Evolutionary conservation across 1,140 invertebrate genomes (phyloP).

Genomic region (Helicorthomorpha holstii): DNA sequence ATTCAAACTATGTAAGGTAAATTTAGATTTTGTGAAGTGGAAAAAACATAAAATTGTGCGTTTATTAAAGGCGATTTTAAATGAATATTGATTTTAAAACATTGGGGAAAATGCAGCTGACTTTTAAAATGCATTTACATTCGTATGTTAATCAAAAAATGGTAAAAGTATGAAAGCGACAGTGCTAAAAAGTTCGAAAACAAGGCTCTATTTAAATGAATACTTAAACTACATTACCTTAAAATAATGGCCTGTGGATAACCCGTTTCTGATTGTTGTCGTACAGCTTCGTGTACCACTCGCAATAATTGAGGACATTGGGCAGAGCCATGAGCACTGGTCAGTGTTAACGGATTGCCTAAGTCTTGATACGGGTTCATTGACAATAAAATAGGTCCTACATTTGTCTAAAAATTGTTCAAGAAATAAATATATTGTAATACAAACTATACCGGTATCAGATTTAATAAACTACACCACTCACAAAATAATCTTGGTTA

Average conservation of each 20-base stretch:
- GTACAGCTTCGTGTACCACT: slow-evolving; percentile 76
- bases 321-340: slow-evolving; percentile 53
- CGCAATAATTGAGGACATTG: slow-evolving; percentile 57
- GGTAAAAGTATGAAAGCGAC: too few relatives aligned
- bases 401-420: slow-evolving; percentile 74
- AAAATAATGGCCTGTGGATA: slow-evolving; percentile 91
- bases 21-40: too few relatives aligned
- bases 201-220: too few relatives aligned
- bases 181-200: too few relatives aligned
- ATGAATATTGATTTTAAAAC: too few relatives aligned
- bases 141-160: too few relatives aligned
- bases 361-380: slow-evolving; percentile 76
- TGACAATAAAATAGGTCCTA: slow-evolving; percentile 74
- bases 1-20: too few relatives aligned
- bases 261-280: slow-evolving; percentile 81
- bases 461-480: slow-evolving; percentile 21
- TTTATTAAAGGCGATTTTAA: too few relatives aligned
- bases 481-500: slow-evolving; percentile 71
- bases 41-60: too few relatives aligned
- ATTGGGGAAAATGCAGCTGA: too few relatives aligned
- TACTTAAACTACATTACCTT: too few relatives aligned
- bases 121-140: too few relatives aligned
- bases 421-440: background rate
- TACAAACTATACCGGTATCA: background rate
- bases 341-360: slow-evolving; percentile 68